Evolutionary conservation across 2,888 invertebrate genomes (phyloP).

Genomic region (Neoascia interrupta): DNA sequence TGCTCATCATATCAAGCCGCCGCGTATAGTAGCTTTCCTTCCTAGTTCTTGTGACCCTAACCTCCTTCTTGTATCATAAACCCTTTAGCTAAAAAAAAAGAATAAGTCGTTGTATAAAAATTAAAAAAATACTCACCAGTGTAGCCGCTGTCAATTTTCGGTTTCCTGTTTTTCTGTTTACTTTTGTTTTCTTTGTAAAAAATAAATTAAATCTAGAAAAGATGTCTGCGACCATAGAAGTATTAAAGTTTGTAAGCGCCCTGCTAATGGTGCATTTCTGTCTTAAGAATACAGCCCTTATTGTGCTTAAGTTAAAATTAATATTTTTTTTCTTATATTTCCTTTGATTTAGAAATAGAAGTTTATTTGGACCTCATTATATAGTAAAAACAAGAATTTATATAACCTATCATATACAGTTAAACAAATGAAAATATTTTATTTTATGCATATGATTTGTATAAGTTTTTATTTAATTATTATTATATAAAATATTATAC

Average conservation of each 20-base stretch:
- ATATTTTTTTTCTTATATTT: too few species aligned
- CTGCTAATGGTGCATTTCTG: neutral
- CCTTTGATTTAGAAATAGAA: too few species aligned
- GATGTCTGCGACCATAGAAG: constrained; percentile 52
- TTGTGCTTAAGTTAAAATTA: too few species aligned
- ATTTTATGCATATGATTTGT: constrained; percentile 19
- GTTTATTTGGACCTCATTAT: constrained; percentile 69
- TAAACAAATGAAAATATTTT: constrained; percentile 24
- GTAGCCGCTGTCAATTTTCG: constrained; percentile 35
- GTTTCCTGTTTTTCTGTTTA: constrained; percentile 16
- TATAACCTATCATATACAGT: constrained; percentile 34
- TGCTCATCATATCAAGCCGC: constrained; percentile 67
- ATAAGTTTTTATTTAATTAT: constrained; percentile 12
- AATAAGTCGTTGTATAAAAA: constrained; percentile 61
- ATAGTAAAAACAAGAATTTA: constrained; percentile 60
- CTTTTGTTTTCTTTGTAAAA: constrained; percentile 26
- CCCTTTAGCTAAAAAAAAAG: constrained; percentile 51
- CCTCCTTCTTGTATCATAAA: constrained; percentile 59
- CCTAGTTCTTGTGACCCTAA: neutral
- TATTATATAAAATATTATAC: constrained; percentile 31
- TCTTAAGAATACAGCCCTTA: constrained; percentile 37
- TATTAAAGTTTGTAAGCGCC: constrained; percentile 35
- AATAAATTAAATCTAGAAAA: neutral
- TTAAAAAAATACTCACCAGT: constrained; percentile 58
- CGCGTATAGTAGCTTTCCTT: constrained; percentile 34